Evolutionary conservation across 2,113 vertebrate genomes (phyloP), one percentile per base, ranked within the genome.

Genomic region (Megaleporinus macrocephalus): DNA sequence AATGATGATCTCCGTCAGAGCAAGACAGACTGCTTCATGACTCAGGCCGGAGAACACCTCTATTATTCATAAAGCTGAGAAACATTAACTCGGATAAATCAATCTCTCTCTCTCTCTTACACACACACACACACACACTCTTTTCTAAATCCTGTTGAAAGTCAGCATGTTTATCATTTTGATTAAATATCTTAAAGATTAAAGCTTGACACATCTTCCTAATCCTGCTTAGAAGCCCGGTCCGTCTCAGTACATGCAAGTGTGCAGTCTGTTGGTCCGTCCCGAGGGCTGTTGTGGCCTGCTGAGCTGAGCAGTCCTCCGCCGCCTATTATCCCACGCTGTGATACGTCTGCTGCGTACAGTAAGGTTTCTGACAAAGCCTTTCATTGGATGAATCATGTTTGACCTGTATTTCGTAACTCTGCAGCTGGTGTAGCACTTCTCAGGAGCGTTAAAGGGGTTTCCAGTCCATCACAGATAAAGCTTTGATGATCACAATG

Each of bases 41-140:
- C 20, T 16, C 29, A 79, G n/a, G 66, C 11, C 22, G 30, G 3
- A 68, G 62, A 22, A n/a, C 36, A 59, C 2, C 49, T 70, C 18
- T 62, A 76, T 61, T 76, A 76, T 82, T 82, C 53, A 76, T 82
- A 51, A 76, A 81, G 49, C 59, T 49, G 24, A 49, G 53, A 6
- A 62, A 30, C 41, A 33, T 33, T 49, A 53, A 16, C 62, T 65
- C 49, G 24, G 26, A 80, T 20, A 63, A 73, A 80, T 72, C 47
- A 53, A 71, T 72, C 62, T 30, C 24, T 53, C 10, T 55, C 10
- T 78, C 41, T 24, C 33, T 71, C n/a, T 59, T 29, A 13, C 30
- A 57, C 49, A 55, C 26, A 29, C 24, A 30, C 62, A 36, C 10
- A 51, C n/a, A 18, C 22, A 22, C 72, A 27, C 59, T 41, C 24